These are phyloP conservation scores for Pseudonaja textilis DNA, from an alignment of 2,113 vertebrate genomes.

Conservation along the genomic window DNA sequence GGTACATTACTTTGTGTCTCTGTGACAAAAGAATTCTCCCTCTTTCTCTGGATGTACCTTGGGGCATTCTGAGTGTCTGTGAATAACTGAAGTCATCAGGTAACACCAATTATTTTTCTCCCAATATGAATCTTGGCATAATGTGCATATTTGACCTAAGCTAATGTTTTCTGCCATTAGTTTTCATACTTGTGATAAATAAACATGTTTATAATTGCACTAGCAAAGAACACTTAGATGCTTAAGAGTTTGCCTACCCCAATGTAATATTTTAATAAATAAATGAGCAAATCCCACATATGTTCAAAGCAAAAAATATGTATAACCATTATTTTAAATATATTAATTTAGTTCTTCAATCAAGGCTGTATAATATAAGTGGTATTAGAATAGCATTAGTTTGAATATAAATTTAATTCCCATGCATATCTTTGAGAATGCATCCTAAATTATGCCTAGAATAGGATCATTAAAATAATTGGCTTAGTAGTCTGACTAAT, in stretches of 20 bases:
- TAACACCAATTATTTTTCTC: background rate
- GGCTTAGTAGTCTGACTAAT: background rate
- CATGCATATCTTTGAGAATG: background rate
- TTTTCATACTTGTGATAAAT: background rate
- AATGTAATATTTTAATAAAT: background rate
- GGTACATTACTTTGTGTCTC: background rate
- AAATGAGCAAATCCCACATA: background rate
- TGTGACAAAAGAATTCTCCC: background rate
- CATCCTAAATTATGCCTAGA: background rate
- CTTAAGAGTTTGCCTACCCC: background rate
- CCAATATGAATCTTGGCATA: background rate
- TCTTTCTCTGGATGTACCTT: background rate
- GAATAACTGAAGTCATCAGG: background rate
- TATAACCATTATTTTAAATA: conserved; percentile 9
- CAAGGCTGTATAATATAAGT: background rate
- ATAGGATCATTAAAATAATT: background rate
- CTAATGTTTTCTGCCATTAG: background rate
- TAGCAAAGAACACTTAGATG: background rate
- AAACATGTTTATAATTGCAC: background rate
- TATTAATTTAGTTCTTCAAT: conserved; percentile 14
- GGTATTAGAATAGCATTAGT: background rate
- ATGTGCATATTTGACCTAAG: background rate
- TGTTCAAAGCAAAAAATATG: background rate
- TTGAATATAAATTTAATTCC: background rate
- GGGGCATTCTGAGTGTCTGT: background rate